A percentile compares a stretch with the other conserved stretches of the same genome.
Conservation (phyloP, 1,140 invertebrate species). For the Prorops nasuta region DNA sequence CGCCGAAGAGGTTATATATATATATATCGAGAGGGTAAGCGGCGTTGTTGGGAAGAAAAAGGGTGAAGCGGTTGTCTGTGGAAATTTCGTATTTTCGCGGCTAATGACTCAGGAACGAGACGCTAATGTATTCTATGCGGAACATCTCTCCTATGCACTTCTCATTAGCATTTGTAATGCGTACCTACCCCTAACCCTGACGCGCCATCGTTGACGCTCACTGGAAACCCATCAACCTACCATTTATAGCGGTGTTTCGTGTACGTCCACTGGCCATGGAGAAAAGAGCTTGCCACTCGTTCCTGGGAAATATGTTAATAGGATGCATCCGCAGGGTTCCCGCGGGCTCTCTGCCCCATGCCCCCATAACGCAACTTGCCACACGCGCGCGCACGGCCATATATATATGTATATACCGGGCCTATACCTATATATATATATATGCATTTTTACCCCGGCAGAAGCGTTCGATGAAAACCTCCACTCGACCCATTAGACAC, state of each 20-base stretch:
- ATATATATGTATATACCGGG: no score
- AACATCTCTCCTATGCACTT: constrained; percentile 47
- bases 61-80: no score
- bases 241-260: constrained; percentile 40
- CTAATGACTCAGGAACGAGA: constrained; percentile 54
- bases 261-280: constrained; percentile 4
- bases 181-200: constrained; percentile 32
- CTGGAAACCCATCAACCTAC: constrained; percentile 46
- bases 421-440: no score
- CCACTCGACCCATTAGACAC: no score
- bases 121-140: constrained; percentile 52
- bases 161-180: constrained; percentile 56
- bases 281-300: constrained; percentile 31
- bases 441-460: no score
- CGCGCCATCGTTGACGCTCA: constrained; percentile 32
- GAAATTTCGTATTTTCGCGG: constrained; percentile 49
- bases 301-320: constrained; percentile 30
- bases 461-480: no score
- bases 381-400: no score
- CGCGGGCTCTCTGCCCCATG: no score
- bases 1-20: no score
- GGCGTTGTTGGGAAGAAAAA: no score
- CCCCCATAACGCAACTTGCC: no score
- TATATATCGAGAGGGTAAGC: no score
- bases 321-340: constrained; percentile 18